A percentile compares a stretch with the other conserved stretches of the same genome.
Evolutionary conservation across 2,113 vertebrate genomes (phyloP).

Genomic region (Gallinago undulata): DNA sequence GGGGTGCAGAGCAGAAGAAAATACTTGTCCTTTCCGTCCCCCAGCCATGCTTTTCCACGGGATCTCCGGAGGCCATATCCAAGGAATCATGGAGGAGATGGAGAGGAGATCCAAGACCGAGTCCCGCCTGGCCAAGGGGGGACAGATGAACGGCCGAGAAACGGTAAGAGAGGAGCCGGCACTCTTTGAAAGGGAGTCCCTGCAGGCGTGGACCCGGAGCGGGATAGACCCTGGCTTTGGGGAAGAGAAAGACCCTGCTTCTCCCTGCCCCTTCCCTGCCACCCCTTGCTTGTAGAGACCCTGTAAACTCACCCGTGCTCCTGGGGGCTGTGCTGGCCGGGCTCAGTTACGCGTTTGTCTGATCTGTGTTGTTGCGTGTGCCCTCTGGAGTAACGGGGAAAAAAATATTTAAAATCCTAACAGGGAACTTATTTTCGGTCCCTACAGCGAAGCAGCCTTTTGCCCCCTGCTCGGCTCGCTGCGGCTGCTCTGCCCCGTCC

Average conservation of each 20-base stretch:
- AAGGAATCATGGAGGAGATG: slow-evolving; percentile 99
- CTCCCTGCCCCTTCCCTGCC: background rate
- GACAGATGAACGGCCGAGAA: slow-evolving; percentile 96
- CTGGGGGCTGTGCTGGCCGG: background rate
- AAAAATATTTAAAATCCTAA: background rate
- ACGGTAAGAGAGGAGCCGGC: slow-evolving; percentile 82
- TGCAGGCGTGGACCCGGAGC: background rate
- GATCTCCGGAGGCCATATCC: slow-evolving; percentile 99
- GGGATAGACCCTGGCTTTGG: background rate
- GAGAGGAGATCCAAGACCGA: slow-evolving; percentile 95
- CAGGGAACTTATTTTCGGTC: background rate
- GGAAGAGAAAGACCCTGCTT: background rate
- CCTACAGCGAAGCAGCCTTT: background rate
- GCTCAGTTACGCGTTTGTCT: background rate
- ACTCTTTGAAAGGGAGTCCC: background rate
- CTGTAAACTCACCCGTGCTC: background rate
- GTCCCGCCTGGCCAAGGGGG: slow-evolving; percentile 92
- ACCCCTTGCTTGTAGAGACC: background rate
- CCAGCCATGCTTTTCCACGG: slow-evolving; percentile 99
- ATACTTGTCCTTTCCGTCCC: slow-evolving; percentile 96
- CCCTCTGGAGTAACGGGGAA: background rate
- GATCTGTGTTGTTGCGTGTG: background rate
- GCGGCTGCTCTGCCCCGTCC: background rate
- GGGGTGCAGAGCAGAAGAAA: slow-evolving; percentile 95
- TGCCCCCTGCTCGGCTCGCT: background rate